Evolutionary conservation across 2,888 invertebrate species (phyloP), one percentile per base, ranked within the genome.

Genomic region (Teinopalpus imperialis): DNA sequence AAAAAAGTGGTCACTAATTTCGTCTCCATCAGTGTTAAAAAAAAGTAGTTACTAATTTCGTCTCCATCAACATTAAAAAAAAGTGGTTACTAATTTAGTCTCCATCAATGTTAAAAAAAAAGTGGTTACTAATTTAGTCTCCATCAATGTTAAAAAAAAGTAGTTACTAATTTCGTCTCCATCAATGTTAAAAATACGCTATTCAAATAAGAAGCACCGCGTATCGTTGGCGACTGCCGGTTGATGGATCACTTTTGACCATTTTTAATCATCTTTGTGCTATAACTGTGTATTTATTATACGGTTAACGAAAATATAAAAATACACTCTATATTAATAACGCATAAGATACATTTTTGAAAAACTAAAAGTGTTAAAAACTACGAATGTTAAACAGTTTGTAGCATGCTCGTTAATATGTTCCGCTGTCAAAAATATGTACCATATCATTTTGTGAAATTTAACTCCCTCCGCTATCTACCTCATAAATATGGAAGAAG

Each of bases 241-340:
- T 72, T 87, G 86, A 87, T 87, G 76, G 87, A 87, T 86, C 66
- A 76, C 72, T 70, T 59, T 61, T 59, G 69, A 73, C 72, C 70
- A 74, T 79, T 86, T 86, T 85, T 85, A 86, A 85, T 87, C 80
- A 80, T 76, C 66, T 69, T 51, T 47, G 46, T 4, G 14, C 16
- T 31, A n/a, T 16, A 46, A 23, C 12, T 34, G 34, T 27, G 21
- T 4, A 39, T 29, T 45, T 29, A 39, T 7, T 10, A 24, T 16
- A 7, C 10, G 1, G 5, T 10, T 1, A 24, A 16, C 18, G 12
- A 35, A 27, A 32, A 32, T 24, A 7, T 4, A 9, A 37, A 18
- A 45, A 20, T 8, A 21, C 3, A 16, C 39, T 27, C 6, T 45
- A 45, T 10, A 16, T 7, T 7, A 20, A 14, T 6, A 9, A 2